Percentiles rank a stretch among this genome's conserved stretches.
phyloP scores from a whole-genome alignment of 2,113 vertebrate genomes.

The Ahaetulla prasina region DNA sequence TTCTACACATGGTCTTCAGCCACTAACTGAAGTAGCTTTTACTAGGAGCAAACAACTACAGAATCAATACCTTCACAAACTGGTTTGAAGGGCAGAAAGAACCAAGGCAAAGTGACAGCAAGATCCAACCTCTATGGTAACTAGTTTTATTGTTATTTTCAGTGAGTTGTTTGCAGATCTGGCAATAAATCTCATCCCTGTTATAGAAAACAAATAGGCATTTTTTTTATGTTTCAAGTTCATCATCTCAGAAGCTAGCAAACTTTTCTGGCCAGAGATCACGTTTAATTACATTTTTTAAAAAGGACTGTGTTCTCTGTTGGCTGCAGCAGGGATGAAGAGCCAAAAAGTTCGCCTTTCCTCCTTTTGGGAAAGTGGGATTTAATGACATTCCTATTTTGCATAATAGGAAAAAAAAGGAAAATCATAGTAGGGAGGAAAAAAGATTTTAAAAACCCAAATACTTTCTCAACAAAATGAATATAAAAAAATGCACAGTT shows the following conservation, averaged over 20 bases:
- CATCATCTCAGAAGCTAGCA: neutral
- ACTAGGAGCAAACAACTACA: neutral
- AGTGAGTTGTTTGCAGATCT: slow-evolving; percentile 96
- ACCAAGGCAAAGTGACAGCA: slow-evolving; percentile 90
- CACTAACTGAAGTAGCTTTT: neutral
- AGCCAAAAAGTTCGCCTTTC: neutral
- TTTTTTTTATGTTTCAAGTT: neutral
- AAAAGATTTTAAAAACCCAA: neutral
- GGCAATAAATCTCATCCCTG: slow-evolving; percentile 98
- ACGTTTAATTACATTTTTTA: neutral
- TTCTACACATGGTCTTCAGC: neutral
- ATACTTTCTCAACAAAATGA: neutral
- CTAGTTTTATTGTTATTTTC: slow-evolving; percentile 82
- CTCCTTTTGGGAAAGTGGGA: neutral
- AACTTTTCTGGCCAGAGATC: neutral
- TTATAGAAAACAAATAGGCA: slow-evolving; percentile 33
- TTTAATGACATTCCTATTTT: neutral
- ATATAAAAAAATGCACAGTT: neutral
- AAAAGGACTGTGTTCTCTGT: neutral
- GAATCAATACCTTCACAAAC: slow-evolving; percentile 75
- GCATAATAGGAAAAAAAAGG: neutral
- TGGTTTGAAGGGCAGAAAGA: slow-evolving; percentile 88
- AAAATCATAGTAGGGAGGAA: neutral
- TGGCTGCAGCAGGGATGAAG: neutral
- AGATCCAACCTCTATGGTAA: slow-evolving; percentile 88